Percentiles rank a stretch among this genome's conserved stretches.
These are phyloP conservation scores for Napeogenes inachia DNA, from an alignment of 2,888 invertebrate species.

Conservation along the genomic window DNA sequence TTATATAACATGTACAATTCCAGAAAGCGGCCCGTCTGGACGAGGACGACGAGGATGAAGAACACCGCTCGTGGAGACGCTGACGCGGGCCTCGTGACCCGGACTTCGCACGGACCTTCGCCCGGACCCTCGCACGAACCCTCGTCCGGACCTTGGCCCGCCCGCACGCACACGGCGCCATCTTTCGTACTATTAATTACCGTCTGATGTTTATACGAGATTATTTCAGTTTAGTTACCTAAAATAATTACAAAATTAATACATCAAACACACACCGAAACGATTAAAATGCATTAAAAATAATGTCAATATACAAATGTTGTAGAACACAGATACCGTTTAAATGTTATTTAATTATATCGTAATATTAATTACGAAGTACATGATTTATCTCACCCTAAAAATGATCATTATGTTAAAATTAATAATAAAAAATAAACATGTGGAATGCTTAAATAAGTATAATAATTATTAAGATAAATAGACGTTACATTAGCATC, in stretches of 20 bases:
- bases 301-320: not conserved
- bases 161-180: constrained; percentile 10
- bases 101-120: constrained; percentile 17
- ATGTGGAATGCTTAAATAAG: too few species aligned
- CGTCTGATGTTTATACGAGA: constrained; percentile 15
- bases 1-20: constrained; percentile 11
- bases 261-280: too few species aligned
- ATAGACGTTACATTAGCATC: too few species aligned
- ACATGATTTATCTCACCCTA: too few species aligned
- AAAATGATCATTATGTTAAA: too few species aligned
- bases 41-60: constrained; percentile 93
- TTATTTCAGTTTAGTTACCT: not conserved
- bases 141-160: constrained; percentile 16
- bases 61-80: constrained; percentile 94
- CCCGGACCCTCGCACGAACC: constrained; percentile 15
- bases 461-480: too few species aligned
- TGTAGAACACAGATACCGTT: not conserved
- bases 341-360: too few species aligned
- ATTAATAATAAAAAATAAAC: too few species aligned
- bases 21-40: constrained; percentile 85
- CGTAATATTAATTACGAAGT: too few species aligned
- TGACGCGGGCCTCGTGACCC: constrained; percentile 65
- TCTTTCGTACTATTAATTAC: constrained; percentile 8
- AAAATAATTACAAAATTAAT: not conserved
- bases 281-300: too few species aligned